Percentiles rank a stretch among this genome's conserved stretches.
phyloP scores from a whole-genome alignment of 1,140 invertebrate genomes.

The Brachionus manjavacas region DNA sequence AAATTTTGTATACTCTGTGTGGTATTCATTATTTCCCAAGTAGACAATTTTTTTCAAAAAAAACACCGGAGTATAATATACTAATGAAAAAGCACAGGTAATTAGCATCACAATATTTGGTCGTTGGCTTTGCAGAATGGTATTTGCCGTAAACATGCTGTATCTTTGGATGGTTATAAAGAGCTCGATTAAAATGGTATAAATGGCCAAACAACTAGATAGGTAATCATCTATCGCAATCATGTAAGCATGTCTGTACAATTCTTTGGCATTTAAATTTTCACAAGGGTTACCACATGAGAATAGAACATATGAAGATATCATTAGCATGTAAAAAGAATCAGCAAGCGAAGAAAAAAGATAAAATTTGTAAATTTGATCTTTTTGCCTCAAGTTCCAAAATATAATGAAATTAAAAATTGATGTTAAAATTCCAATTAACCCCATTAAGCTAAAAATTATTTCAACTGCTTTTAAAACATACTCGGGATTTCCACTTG shows the following conservation, averaged over 20 bases:
- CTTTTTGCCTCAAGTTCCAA: background rate
- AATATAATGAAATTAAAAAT: background rate
- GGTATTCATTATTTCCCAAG: background rate
- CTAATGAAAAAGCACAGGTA: background rate
- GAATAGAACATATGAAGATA: background rate
- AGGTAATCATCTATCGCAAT: background rate
- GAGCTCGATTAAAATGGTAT: background rate
- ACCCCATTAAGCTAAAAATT: background rate
- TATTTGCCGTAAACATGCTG: background rate
- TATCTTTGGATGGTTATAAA: slow-evolving; percentile 7
- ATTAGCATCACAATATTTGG: background rate
- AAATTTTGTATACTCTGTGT: background rate
- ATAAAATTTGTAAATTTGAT: slow-evolving; percentile 24
- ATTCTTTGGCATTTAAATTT: background rate
- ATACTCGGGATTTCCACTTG: background rate
- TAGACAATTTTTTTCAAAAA: slow-evolving; percentile 8
- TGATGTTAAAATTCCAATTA: background rate
- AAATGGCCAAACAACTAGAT: background rate
- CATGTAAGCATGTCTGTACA: background rate
- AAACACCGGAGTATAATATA: background rate
- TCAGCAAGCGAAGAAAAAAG: background rate
- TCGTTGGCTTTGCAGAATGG: background rate
- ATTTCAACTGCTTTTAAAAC: background rate
- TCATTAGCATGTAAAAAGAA: background rate
- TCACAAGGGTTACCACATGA: background rate